Evolutionary conservation across 1,140 invertebrate species (phyloP).

Genomic region (Aphaenogaster rudis): DNA sequence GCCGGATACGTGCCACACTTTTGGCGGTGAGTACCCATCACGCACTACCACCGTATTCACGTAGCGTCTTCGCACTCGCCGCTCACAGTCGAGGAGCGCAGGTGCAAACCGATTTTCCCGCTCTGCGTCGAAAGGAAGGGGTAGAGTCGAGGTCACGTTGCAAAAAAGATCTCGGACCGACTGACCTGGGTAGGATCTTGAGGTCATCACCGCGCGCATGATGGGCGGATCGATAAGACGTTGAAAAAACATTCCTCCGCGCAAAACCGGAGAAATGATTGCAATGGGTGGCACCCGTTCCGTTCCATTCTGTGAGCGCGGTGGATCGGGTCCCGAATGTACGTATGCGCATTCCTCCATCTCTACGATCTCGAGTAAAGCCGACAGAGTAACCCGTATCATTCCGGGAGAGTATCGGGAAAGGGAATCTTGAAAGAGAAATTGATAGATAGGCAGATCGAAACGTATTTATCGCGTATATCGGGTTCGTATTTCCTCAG

Average conservation of each 20-base stretch:
- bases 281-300: constrained; percentile 22
- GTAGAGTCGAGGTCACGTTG: constrained; percentile 22
- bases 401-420: neutral
- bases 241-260: constrained; percentile 35
- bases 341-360: neutral
- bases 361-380: neutral
- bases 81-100: constrained; percentile 9
- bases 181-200: constrained; percentile 30
- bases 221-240: constrained; percentile 52
- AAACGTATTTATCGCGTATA: constrained; percentile 29
- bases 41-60: neutral
- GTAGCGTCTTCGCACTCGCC: neutral
- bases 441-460: neutral
- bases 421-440: neutral
- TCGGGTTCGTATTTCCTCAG: neutral
- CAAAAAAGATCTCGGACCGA: constrained; percentile 13
- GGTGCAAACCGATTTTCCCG: constrained; percentile 28
- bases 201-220: constrained; percentile 33
- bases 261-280: constrained; percentile 51
- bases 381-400: neutral
- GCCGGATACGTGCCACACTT: constrained; percentile 85
- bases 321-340: constrained; percentile 1
- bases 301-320: neutral
- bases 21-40: constrained; percentile 83
- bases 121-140: neutral